Percentiles rank a stretch among this genome's conserved stretches.
Evolutionary conservation across 2,113 vertebrate genomes (phyloP).

Genomic region (Sardina pilchardus): DNA sequence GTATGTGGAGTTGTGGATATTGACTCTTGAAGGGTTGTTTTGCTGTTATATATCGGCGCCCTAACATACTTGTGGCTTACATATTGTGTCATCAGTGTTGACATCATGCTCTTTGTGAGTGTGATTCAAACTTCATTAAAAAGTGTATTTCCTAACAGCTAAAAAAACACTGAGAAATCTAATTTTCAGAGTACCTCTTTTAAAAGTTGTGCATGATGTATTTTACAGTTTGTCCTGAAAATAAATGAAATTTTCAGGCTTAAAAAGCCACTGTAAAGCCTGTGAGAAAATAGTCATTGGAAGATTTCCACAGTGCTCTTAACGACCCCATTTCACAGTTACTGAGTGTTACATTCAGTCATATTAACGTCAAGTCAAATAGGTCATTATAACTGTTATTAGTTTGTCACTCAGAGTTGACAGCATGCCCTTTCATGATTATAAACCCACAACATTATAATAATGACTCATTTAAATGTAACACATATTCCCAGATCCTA

Average conservation of each 20-base stretch:
- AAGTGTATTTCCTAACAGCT: too few species aligned
- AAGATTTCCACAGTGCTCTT: background rate
- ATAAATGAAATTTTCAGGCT: background rate
- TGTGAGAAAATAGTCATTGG: background rate
- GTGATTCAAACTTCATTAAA: too few species aligned
- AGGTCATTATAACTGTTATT: background rate
- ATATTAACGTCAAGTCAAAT: background rate
- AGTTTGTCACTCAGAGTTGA: background rate
- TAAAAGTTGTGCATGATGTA: background rate
- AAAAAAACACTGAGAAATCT: too few species aligned
- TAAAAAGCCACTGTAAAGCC: background rate
- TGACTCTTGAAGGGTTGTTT: too few species aligned
- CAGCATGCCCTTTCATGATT: background rate
- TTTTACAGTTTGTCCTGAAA: background rate
- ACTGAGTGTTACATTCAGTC: background rate
- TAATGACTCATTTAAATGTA: background rate
- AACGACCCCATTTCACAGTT: background rate
- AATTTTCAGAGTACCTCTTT: background rate
- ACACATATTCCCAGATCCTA: background rate
- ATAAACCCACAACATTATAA: background rate
- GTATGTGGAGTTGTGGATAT: too few species aligned
- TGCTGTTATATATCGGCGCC: too few species aligned
- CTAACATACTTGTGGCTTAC: too few species aligned
- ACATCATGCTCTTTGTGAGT: too few species aligned
- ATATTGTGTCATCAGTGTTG: too few species aligned